Percentiles rank a stretch among this genome's conserved stretches.
These are phyloP conservation scores for Melitaea athalia DNA, from an alignment of 2,888 invertebrate genomes.

Conservation along the genomic window DNA sequence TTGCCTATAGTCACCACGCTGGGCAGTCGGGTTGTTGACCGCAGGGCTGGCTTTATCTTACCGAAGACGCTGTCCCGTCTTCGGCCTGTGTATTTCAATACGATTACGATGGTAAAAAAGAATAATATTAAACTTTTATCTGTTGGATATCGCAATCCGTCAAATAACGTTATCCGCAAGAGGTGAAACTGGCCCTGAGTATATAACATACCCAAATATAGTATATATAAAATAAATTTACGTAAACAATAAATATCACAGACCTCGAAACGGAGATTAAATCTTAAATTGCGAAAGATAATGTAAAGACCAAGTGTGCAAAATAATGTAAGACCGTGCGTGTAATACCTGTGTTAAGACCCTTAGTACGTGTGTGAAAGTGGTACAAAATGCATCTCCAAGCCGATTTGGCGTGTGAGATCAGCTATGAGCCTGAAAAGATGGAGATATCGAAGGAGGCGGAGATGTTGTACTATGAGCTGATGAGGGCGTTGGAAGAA, in stretches of 20 bases:
- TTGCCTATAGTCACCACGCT: no score
- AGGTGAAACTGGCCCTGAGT: no score
- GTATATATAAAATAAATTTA: background rate
- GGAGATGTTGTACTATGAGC: slow-evolving; percentile 78
- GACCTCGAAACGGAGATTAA: background rate
- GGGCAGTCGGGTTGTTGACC: no score
- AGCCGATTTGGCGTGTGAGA: slow-evolving; percentile 69
- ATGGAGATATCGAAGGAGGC: slow-evolving; percentile 76
- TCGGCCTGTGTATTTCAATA: no score
- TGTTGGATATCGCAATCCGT: no score
- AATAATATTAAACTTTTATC: no score
- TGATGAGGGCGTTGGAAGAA: slow-evolving; percentile 74
- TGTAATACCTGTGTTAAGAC: slow-evolving; percentile 6
- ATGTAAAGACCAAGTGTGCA: no score
- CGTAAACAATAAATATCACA: background rate
- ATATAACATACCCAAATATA: background rate
- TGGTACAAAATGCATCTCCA: slow-evolving; percentile 72
- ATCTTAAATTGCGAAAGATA: slow-evolving; percentile 13
- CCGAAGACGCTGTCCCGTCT: no score
- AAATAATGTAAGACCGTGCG: slow-evolving; percentile 3
- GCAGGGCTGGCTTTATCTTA: no score
- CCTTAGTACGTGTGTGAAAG: slow-evolving; percentile 10
- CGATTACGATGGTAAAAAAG: no score
- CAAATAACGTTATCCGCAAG: no score
- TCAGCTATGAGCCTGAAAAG: slow-evolving; percentile 63